These are phyloP conservation scores for Muschampia plurimacula DNA, from an alignment of 2,888 invertebrate species.

Conservation along the genomic window DNA sequence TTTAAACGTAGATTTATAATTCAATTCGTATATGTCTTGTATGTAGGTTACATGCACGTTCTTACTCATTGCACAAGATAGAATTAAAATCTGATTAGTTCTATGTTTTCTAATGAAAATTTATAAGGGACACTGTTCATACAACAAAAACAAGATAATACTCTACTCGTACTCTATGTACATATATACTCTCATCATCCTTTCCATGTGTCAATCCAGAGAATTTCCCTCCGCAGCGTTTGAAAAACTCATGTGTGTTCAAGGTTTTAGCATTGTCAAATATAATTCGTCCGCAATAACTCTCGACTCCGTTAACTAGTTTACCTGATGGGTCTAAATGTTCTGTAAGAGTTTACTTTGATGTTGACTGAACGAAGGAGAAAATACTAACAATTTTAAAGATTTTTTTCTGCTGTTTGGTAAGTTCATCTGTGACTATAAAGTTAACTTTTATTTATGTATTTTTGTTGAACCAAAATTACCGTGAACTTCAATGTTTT, in stretches of 20 bases:
- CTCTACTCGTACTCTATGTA: not conserved
- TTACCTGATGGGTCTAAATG: conserved; percentile 3
- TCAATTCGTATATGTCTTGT: too few relatives aligned
- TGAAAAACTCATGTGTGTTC: not conserved
- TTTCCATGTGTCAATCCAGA: not conserved
- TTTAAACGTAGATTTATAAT: too few relatives aligned
- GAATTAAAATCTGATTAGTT: too few relatives aligned
- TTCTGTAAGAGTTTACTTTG: not conserved
- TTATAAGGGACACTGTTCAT: not conserved
- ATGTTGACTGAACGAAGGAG: not conserved
- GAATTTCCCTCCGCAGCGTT: not conserved
- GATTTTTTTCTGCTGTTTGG: not conserved
- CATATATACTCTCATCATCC: too few relatives aligned
- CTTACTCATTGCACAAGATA: too few relatives aligned
- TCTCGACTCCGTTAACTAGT: conserved; percentile 18
- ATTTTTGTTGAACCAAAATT: too few relatives aligned
- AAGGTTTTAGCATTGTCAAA: conserved; percentile 18
- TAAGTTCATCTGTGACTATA: not conserved
- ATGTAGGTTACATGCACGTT: too few relatives aligned
- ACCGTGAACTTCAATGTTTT: too few relatives aligned
- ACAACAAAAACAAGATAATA: not conserved
- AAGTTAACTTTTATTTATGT: too few relatives aligned
- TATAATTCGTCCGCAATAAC: conserved; percentile 19
- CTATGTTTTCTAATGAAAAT: too few relatives aligned
- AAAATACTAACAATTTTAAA: too few relatives aligned